These are phyloP conservation scores for Propsilocerus akamusi DNA, from an alignment of 1,140 invertebrate genomes.

Conservation along the genomic window DNA sequence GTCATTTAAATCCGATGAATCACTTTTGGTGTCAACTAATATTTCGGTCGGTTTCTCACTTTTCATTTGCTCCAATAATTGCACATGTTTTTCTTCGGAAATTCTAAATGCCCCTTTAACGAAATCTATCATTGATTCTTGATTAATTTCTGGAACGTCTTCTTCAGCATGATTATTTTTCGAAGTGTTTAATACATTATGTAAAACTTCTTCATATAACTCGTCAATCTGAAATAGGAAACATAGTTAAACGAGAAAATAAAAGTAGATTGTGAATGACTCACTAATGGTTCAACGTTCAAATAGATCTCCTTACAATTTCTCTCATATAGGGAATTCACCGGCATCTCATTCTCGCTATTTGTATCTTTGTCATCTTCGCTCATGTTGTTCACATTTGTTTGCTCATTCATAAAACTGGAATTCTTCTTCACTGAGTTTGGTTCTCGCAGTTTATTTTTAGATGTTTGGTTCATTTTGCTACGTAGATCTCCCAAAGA, in stretches of 20 bases:
- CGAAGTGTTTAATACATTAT: conserved; percentile 30
- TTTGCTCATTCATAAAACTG: neutral
- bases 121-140: conserved; percentile 53
- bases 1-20: conserved; percentile 88
- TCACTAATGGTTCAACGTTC: neutral
- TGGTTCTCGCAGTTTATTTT: neutral
- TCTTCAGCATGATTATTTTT: conserved; percentile 61
- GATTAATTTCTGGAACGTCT: conserved; percentile 39
- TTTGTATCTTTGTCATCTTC: neutral
- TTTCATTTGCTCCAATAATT: conserved; percentile 43
- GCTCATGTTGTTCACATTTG: neutral
- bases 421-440: neutral
- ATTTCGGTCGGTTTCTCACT: conserved; percentile 77
- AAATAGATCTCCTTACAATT: no score
- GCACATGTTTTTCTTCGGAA: conserved; percentile 48
- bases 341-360: neutral
- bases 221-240: conserved; percentile 54
- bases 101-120: conserved; percentile 78
- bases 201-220: conserved; percentile 80
- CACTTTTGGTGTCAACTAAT: conserved; percentile 76
- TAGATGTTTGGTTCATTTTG: neutral
- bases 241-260: neutral
- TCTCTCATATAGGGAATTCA: no score
- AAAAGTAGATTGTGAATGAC: neutral
- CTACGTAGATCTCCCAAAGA: no score